Conservation (phyloP, 2,888 invertebrate species). For the Meteorus cinctellus region DNA sequence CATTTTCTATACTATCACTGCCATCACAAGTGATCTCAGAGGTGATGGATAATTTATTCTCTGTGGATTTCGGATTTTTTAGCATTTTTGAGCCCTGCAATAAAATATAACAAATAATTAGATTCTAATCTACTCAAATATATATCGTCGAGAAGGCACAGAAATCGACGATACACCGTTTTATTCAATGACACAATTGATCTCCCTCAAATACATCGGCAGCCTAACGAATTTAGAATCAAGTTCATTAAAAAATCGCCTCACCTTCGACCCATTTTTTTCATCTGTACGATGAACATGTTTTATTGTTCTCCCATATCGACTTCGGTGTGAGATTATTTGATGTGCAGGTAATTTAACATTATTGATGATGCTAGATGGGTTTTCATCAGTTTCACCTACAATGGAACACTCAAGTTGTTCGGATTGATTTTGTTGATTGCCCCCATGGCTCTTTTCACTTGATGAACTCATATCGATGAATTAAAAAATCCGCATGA, state of each 20-base stretch:
- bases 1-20: constrained; percentile 25
- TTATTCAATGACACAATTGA: neutral
- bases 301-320: constrained; percentile 78
- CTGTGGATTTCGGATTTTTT: constrained; percentile 48
- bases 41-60: constrained; percentile 45
- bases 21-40: neutral
- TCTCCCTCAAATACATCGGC: neutral
- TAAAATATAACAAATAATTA: constrained; percentile 17
- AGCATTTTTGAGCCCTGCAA: constrained; percentile 59
- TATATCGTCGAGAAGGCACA: neutral
- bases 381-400: constrained; percentile 8
- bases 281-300: constrained; percentile 54
- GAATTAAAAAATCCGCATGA: constrained; percentile 4
- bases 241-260: constrained; percentile 35
- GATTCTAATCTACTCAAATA: neutral
- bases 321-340: constrained; percentile 70
- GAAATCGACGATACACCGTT: neutral
- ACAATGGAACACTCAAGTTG: constrained; percentile 6
- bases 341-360: constrained; percentile 42
- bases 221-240: constrained; percentile 21
- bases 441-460: constrained; percentile 17
- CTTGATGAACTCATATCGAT: constrained; percentile 27
- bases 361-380: constrained; percentile 26
- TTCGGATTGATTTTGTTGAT: constrained; percentile 14
- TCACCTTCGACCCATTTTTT: constrained; percentile 57